These are phyloP conservation scores for Tapirus terrestris DNA, from an alignment of 2,113 vertebrate genomes.

Conservation along the genomic window DNA sequence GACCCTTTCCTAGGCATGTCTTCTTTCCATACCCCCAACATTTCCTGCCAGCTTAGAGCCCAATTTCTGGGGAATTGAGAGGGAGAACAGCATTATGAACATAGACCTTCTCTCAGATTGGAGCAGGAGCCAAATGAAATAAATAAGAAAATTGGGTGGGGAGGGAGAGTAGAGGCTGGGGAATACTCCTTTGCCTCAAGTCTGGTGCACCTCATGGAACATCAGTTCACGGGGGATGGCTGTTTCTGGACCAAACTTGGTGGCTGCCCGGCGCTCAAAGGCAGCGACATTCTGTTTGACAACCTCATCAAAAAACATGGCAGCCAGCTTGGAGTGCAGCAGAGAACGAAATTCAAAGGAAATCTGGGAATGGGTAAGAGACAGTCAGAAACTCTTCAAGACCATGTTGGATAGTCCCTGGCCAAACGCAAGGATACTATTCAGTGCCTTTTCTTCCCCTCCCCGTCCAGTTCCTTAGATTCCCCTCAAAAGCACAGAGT, in stretches of 20 bases:
- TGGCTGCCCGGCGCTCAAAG: slow-evolving; percentile 92
- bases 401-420: background rate
- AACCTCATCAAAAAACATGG: slow-evolving; percentile 97
- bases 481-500: background rate
- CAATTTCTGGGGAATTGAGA: slow-evolving; percentile 7
- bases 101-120: slow-evolving; percentile 53
- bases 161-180: background rate
- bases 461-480: background rate
- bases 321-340: slow-evolving; percentile 96
- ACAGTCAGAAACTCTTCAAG: slow-evolving; percentile 35
- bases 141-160: slow-evolving; percentile 77
- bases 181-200: slow-evolving; percentile 86
- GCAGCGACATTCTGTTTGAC: slow-evolving; percentile 96
- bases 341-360: slow-evolving; percentile 97
- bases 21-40: background rate
- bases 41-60: slow-evolving; percentile 55
- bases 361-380: slow-evolving; percentile 87
- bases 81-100: slow-evolving; percentile 50
- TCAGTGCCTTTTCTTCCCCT: background rate
- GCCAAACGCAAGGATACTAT: background rate
- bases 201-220: slow-evolving; percentile 96
- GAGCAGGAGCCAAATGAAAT: slow-evolving; percentile 77
- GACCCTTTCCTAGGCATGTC: background rate
- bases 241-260: slow-evolving; percentile 94
- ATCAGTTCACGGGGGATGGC: slow-evolving; percentile 95